Evolutionary conservation across 2,113 vertebrate species (phyloP), one percentile per base, ranked within the genome.

Genomic region (Osmerus eperlanus): DNA sequence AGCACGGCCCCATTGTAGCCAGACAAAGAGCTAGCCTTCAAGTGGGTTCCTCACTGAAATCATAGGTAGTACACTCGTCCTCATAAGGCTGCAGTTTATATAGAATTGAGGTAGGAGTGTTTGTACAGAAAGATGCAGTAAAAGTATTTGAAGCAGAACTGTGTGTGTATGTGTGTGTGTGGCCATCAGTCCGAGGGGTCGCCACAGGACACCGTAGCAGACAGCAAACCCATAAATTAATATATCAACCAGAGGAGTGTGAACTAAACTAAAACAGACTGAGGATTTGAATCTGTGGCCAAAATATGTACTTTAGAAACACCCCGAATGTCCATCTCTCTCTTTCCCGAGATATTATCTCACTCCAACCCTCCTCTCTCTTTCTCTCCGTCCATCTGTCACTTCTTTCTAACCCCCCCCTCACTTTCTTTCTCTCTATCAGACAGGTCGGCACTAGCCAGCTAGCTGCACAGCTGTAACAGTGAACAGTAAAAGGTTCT

Each of bases 21-120:
- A 25, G 9, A 2, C 86, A 89, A 89, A 74, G 74, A 53, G 58
- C 82, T 12, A 1, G 25, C 68, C 76, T 78, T 51, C 77, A 80
- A 80, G 72, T 60, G 62, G 15, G 14, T n/a, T 21, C 62, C 66
- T 61, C 60, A 15, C 19, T 19, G 60, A 79, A 76, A 69, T 63
- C 58, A 78, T 72, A 81, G 54, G 70, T 53, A 67, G 41, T 47
- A 47, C 9, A 11, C 41, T 72, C 65, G 51, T 32, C 65, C 72
- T 67, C 60, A 23, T 63, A 72, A 84, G 21, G n/a, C 23, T 32
- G 51, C 61, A 69, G 4, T 36, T 4, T 5, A 36, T 36, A 36
- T 6, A 81, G 78, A 69, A 81, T 63, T 14, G 62, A 66, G 67
- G 72, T 78, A 66, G 69, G 64, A 66, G 25, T 65, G 74, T 66